These are phyloP conservation scores for Hassar affinis DNA, from an alignment of 2,113 vertebrate species.

Conservation along the genomic window DNA sequence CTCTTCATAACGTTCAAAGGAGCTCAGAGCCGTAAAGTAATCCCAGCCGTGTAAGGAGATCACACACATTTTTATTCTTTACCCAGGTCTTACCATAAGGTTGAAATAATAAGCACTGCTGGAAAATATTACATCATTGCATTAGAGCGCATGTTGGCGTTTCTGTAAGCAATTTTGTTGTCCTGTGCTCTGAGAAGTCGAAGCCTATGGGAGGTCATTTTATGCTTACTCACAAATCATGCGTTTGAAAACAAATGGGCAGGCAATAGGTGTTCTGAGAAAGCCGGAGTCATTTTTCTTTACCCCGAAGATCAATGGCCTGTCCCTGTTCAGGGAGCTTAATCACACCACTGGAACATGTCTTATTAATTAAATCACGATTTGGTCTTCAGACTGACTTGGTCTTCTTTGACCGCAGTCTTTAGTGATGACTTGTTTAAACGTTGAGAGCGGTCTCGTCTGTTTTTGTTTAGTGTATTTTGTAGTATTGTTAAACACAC, in stretches of 20 bases:
- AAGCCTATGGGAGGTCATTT: neutral
- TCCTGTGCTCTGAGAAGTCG: neutral
- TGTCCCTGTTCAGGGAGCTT: neutral
- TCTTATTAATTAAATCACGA: slow-evolving; percentile 4
- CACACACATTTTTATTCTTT: neutral
- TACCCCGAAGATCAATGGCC: neutral
- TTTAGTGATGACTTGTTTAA: neutral
- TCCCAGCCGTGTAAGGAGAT: neutral
- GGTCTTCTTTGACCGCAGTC: neutral
- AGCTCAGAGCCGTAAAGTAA: neutral
- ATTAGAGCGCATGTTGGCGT: neutral
- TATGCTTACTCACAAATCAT: neutral
- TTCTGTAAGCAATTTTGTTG: neutral
- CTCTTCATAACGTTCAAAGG: neutral
- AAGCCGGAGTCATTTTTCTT: neutral
- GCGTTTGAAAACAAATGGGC: neutral
- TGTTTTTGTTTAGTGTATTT: slow-evolving; percentile 35
- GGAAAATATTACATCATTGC: slow-evolving; percentile 6
- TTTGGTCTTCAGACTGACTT: neutral
- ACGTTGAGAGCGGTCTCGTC: neutral
- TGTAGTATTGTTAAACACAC: neutral
- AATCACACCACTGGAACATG: neutral
- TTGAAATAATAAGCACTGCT: neutral
- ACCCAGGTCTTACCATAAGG: neutral
- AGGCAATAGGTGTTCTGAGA: neutral